These are phyloP conservation scores for Bubo blakistoni DNA, from an alignment of 2,113 vertebrate species.

Conservation along the genomic window DNA sequence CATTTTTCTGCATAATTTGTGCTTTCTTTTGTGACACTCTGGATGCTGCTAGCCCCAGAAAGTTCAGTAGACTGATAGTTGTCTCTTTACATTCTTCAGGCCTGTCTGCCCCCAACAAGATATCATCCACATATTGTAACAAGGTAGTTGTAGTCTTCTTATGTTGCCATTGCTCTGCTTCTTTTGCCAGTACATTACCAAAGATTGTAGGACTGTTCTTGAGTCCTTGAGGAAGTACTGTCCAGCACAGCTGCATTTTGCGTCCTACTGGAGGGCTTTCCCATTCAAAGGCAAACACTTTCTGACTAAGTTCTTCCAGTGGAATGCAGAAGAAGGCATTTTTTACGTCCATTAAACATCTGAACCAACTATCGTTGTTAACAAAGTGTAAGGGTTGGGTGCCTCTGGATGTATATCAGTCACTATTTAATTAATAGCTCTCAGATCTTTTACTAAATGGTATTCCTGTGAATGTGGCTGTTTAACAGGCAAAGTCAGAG, in stretches of 20 bases:
- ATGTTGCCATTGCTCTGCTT: neutral
- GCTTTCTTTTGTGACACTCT: neutral
- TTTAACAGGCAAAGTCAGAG: neutral
- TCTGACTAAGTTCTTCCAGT: neutral
- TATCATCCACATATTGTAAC: neutral
- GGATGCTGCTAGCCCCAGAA: neutral
- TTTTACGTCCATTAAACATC: neutral
- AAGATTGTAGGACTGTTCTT: too few relatives aligned
- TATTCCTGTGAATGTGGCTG: neutral
- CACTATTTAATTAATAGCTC: neutral
- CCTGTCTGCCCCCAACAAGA: neutral
- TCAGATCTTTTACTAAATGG: neutral
- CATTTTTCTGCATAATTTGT: neutral
- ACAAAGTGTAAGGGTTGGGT: neutral
- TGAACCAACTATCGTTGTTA: neutral
- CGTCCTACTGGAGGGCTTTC: neutral
- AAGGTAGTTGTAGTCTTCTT: neutral
- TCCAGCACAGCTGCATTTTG: neutral
- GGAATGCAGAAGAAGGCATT: neutral
- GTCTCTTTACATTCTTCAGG: neutral
- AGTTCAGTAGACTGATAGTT: neutral
- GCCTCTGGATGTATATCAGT: neutral
- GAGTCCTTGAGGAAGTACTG: neutral
- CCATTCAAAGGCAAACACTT: neutral
- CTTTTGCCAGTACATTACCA: neutral